Conservation (phyloP, 2,113 vertebrate genomes). For the western clawed frog (Xenopus tropicalis) region DNA sequence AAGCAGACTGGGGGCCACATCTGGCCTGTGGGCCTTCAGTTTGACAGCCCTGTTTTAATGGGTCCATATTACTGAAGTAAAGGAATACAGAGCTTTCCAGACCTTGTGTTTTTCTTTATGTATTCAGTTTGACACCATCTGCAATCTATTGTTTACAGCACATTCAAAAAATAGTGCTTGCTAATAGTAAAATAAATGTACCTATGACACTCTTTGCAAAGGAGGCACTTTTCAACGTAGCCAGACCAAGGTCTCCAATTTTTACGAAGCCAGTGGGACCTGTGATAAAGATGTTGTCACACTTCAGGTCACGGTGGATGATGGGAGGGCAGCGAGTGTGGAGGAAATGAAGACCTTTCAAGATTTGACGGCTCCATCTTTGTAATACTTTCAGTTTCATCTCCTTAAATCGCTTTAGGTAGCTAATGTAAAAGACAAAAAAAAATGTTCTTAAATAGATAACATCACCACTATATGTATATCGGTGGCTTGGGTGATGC, state of each 20-base stretch:
- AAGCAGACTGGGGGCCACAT: too few species aligned
- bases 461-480: background rate
- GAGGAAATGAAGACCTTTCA: conserved; percentile 92
- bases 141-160: too few species aligned
- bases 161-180: too few species aligned
- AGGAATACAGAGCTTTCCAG: too few species aligned
- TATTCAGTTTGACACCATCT: too few species aligned
- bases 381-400: conserved; percentile 96
- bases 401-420: conserved; percentile 93
- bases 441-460: background rate
- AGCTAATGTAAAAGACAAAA: conserved; percentile 60
- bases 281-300: conserved; percentile 98
- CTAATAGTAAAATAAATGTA: conserved; percentile 44
- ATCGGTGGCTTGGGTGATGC: too few species aligned
- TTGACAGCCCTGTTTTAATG: too few species aligned
- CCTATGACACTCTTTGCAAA: conserved; percentile 98
- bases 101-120: too few species aligned
- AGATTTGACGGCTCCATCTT: conserved; percentile 91
- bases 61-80: too few species aligned
- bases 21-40: too few species aligned
- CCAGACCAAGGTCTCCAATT: conserved; percentile 92
- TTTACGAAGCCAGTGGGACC: conserved; percentile 94
- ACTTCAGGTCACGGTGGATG: conserved; percentile 95
- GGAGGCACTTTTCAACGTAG: conserved; percentile 93
- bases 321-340: conserved; percentile 93